Percentiles rank a stretch among this genome's conserved stretches.
Evolutionary conservation across 2,888 invertebrate genomes (phyloP).

Genomic region (Zaprionus obscuricornis): DNA sequence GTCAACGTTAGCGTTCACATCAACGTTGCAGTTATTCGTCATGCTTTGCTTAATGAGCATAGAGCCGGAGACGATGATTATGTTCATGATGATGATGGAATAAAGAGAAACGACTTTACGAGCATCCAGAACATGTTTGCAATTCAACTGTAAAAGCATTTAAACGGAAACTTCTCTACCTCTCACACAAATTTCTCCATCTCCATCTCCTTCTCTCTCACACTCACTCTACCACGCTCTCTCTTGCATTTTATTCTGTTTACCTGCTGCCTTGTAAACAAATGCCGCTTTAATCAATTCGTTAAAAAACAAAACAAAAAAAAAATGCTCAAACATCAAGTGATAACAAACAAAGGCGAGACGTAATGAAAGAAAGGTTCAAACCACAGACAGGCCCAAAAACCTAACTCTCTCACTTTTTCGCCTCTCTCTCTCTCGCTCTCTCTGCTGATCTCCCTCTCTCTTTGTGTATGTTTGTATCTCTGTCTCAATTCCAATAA

Average conservation of each 20-base stretch:
- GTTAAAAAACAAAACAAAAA: no score
- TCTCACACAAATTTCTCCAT: constrained; percentile 13
- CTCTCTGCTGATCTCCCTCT: not conserved
- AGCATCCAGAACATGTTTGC: constrained; percentile 55
- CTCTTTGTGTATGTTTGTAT: no score
- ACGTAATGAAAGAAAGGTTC: constrained; percentile 61
- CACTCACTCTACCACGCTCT: not conserved
- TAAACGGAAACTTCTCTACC: constrained; percentile 57
- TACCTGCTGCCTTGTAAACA: constrained; percentile 73
- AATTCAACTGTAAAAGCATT: constrained; percentile 70
- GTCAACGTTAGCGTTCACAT: constrained; percentile 27
- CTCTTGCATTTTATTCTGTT: constrained; percentile 40
- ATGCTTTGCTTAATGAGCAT: constrained; percentile 73
- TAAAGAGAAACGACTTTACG: constrained; percentile 14
- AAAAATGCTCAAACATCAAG: constrained; percentile 62
- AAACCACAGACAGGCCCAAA: constrained; percentile 7
- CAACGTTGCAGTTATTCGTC: constrained; percentile 68
- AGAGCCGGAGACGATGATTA: constrained; percentile 16
- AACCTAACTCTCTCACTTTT: constrained; percentile 7
- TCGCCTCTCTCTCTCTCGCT: constrained; percentile 7
- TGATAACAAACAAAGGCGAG: constrained; percentile 77
- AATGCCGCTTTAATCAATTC: constrained; percentile 74
- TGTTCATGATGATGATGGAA: not conserved
- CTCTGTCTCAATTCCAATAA: constrained; percentile 28
- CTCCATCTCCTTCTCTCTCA: not conserved